Evolutionary conservation across 2,888 invertebrate genomes (phyloP), one percentile per base, ranked within the genome.

Genomic region (Ormyrus thymus): DNA sequence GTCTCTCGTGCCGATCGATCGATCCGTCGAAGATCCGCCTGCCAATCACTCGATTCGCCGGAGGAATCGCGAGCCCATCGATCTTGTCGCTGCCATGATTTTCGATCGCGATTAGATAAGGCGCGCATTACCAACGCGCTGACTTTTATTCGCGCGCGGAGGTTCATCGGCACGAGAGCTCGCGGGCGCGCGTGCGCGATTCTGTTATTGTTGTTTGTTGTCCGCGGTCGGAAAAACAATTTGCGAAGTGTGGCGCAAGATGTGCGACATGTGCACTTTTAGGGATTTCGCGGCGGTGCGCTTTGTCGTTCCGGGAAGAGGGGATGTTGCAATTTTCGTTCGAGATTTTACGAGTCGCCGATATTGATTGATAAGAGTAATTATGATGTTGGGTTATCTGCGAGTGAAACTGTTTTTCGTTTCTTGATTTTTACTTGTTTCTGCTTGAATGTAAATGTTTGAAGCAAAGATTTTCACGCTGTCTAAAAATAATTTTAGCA

Each of bases 1-100:
- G 13, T 61, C 3, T 8, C 56, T 46, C 11, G 56, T 9, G 65
- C 43, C 50, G 10, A 45, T 48, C 13, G 13, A 64, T 66, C 66
- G 51, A 15, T 56, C 43, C 58, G 6, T 11, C 8, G 4, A 9
- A 69, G 46, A 71, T 71, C 46, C 48, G 68, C 29, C 10, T 66
- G 59, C 46, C 68, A 2, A 4, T 46, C 15, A 50, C 3, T 10
- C 13, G 11, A 29, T 29, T 29, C 59, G 13, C 46, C 55, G 48
- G 13, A 50, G 29, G 43, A 59, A 15, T 7, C 48, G 61, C 75
- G 55, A n/a, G 29, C 45, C 29, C 55, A 78, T 78, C 74, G 70
- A 79, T 79, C 78, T 79, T 74, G 59, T 64, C 59, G 11, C 15
- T 6, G 75, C 66, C 29, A 75, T 58, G 71, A 75, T 79, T 79